These are phyloP conservation scores for Thecocarcelia acutangulata DNA, from an alignment of 2,888 invertebrate genomes.

Conservation along the genomic window DNA sequence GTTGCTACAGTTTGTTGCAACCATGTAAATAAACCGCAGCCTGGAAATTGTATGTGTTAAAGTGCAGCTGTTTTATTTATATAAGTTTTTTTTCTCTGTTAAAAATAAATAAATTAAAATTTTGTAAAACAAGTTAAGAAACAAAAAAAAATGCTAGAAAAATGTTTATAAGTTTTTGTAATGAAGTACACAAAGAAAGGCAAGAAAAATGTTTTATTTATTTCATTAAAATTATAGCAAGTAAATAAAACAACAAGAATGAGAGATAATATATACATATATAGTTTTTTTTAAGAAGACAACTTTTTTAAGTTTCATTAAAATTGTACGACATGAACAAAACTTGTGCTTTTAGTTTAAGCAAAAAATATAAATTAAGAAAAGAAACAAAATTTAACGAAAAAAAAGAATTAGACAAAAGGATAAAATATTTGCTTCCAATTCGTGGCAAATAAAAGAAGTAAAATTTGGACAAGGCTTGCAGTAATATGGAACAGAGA, in stretches of 20 bases:
- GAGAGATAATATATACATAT: not conserved
- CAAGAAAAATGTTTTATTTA: conserved; percentile 38
- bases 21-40: conserved; percentile 52
- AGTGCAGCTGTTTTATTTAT: conserved; percentile 55
- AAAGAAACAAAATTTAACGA: no score
- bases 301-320: conserved; percentile 11
- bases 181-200: conserved; percentile 18
- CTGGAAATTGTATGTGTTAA: conserved; percentile 54
- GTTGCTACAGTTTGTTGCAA: conserved; percentile 12
- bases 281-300: not conserved
- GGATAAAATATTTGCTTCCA: no score
- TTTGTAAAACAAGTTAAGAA: conserved; percentile 33
- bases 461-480: no score
- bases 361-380: no score
- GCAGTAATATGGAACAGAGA: no score
- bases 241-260: conserved; percentile 18
- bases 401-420: no score
- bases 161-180: conserved; percentile 23
- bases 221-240: conserved; percentile 55
- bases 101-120: conserved; percentile 60
- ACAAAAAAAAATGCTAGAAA: not conserved
- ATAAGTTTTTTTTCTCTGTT: not conserved
- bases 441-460: no score
- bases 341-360: no score
- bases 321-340: conserved; percentile 28